Percentiles rank a stretch among this genome's conserved stretches.
Evolutionary conservation across 2,797 vertebrate species (phyloP).

Genomic region (Clarias laeviceps): DNA sequence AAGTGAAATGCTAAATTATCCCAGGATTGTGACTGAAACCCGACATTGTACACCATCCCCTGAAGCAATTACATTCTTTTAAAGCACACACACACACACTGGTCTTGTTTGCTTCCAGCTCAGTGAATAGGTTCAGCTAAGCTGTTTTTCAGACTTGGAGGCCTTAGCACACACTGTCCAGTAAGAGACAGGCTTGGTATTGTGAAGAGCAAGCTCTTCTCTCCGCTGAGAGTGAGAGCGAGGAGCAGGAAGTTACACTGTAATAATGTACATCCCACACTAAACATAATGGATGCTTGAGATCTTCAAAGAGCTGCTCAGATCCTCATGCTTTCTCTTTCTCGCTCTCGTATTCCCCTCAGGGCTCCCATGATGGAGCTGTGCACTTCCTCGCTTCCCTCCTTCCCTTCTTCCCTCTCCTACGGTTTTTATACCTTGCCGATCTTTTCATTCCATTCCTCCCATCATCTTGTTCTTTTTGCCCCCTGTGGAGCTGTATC

Average conservation of each 20-base stretch:
- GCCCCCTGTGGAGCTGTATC: slow-evolving; percentile 73
- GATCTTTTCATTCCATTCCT: slow-evolving; percentile 69
- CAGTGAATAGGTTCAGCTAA: slow-evolving; percentile 55
- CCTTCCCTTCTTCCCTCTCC: slow-evolving; percentile 16
- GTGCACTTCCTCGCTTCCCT: slow-evolving; percentile 15
- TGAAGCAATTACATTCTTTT: slow-evolving; percentile 26
- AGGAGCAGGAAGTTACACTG: slow-evolving; percentile 47
- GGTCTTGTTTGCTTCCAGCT: slow-evolving; percentile 58
- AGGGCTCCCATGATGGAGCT: slow-evolving; percentile 66
- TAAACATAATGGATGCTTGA: slow-evolving; percentile 75
- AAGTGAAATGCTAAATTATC: slow-evolving; percentile 19
- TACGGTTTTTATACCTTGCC: slow-evolving; percentile 60
- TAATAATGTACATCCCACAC: slow-evolving; percentile 59
- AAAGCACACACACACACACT: slow-evolving; percentile 20
- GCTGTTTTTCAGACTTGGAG: slow-evolving; percentile 52
- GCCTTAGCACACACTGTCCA: slow-evolving; percentile 29
- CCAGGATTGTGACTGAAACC: slow-evolving; percentile 10
- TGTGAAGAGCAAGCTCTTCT: slow-evolving; percentile 24
- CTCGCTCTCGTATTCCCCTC: slow-evolving; percentile 55
- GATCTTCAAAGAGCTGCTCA: slow-evolving; percentile 67
- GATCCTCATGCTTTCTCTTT: slow-evolving; percentile 2
- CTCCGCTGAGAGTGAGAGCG: slow-evolving; percentile 25
- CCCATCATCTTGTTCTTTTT: slow-evolving; percentile 31
- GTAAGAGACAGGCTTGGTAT: slow-evolving; percentile 35
- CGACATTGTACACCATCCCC: slow-evolving; percentile 25